Base-by-base conservation (phyloP, 2,888 invertebrate genomes). In the Protophormia terraenovae region DNA sequence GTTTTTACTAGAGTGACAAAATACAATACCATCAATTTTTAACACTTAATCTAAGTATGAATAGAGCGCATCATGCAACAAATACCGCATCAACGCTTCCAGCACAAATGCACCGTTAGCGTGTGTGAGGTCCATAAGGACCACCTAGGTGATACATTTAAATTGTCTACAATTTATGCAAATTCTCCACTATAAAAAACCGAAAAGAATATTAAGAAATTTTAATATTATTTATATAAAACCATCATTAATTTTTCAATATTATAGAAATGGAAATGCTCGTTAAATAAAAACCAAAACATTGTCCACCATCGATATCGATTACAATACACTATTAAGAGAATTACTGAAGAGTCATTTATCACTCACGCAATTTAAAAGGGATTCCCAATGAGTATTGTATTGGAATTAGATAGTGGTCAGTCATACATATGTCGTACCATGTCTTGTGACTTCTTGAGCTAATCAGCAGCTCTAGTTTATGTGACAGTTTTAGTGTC, bases 401-500 rank as follows among this genome's bases (percentile, higher is more conserved):
- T 41, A n/a, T 5, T 45, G 32, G 14, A 66, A 53, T 62, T 29
- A 69, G n/a, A n/a, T n/a, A n/a, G n/a, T n/a, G n/a, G n/a, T n/a
- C n/a, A n/a, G n/a, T n/a, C n/a, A n/a, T n/a, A n/a, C n/a, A n/a
- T n/a, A n/a, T n/a, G n/a, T n/a, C n/a, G n/a, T n/a, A n/a, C n/a
- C 35, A 64, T 35, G 32, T 71, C 50, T 41, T 67, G 76, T 84
- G n/a, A n/a, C n/a, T n/a, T 87, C 71, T 86, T 86, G 87, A 86
- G 87, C 45, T 87, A 87, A 87, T 87, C 87, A 87, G 83, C 83
- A 79, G 84, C 78, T 73, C 16, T 80, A 83, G 73, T 88, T 88
- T 87, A 88, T 87, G 87, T 87, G 88, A 87, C 87, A 88, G 77
- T 86, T 86, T 83, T 77, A 86, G 79, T 88, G 84, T 84, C 80